These are phyloP conservation scores for Eupeodes luniger DNA, from an alignment of 2,888 invertebrate genomes.

Conservation along the genomic window DNA sequence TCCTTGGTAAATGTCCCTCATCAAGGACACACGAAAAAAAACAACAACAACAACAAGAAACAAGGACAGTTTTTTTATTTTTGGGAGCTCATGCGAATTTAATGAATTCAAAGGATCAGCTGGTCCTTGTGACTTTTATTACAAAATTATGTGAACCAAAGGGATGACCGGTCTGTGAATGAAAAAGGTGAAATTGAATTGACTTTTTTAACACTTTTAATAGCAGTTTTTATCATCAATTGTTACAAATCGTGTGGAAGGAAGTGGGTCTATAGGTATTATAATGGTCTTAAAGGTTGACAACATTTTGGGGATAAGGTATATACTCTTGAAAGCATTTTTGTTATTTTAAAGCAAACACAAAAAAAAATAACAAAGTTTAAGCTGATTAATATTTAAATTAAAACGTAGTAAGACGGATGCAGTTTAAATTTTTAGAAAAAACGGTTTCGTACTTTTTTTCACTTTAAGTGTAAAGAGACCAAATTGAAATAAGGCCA, in stretches of 20 bases:
- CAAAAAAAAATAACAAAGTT: too few species aligned
- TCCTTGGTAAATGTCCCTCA: background rate
- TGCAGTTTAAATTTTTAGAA: too few species aligned
- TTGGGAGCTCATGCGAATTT: conserved; percentile 61
- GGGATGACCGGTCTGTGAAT: conserved; percentile 48
- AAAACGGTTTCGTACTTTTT: too few species aligned
- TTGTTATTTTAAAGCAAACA: background rate
- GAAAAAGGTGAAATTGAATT: conserved; percentile 58
- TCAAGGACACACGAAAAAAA: background rate
- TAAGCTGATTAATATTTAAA: too few species aligned
- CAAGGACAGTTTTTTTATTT: background rate
- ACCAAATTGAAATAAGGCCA: too few species aligned
- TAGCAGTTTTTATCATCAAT: conserved; percentile 24
- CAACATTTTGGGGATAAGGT: background rate
- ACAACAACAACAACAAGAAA: background rate
- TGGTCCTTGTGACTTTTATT: conserved; percentile 60
- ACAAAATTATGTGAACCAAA: conserved; percentile 65
- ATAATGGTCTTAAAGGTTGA: background rate
- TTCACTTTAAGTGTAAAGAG: too few species aligned
- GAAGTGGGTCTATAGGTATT: background rate
- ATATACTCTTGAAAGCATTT: background rate
- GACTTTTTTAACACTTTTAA: conserved; percentile 31
- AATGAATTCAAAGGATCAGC: conserved; percentile 69
- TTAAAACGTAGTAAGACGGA: too few species aligned
- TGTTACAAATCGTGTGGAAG: conserved; percentile 49